Conservation (phyloP, 2,113 vertebrate species). For the Plecturocebus donacophilus region DNA sequence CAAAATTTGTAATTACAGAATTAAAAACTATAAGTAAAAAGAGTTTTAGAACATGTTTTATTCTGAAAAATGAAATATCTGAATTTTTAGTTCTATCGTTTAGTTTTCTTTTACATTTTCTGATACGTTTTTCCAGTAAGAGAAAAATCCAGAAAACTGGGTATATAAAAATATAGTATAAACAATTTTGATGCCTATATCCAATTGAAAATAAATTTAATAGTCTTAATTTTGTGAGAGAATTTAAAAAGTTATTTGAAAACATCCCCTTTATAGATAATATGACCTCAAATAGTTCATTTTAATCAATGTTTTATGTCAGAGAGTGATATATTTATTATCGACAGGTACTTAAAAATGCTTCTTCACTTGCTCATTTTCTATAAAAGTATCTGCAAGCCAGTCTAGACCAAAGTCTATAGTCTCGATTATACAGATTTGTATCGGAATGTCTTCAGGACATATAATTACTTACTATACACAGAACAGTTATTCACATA, state of each 20-base stretch:
- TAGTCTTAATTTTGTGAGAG: background rate
- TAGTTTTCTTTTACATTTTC: background rate
- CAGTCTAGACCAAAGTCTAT: background rate
- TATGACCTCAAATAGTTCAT: background rate
- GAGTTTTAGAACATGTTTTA: conserved; percentile 20
- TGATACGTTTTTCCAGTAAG: background rate
- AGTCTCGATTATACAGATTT: background rate
- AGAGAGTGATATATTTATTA: background rate
- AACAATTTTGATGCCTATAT: background rate
- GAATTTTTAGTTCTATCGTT: background rate
- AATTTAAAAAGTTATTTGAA: conserved; percentile 43
- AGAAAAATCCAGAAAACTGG: background rate
- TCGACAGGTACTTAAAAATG: conserved; percentile 26
- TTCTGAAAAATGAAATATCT: conserved; percentile 39
- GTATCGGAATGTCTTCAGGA: background rate
- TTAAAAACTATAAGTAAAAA: conserved; percentile 31
- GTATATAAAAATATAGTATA: background rate
- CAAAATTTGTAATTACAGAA: background rate
- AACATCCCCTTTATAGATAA: background rate
- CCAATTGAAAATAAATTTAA: background rate
- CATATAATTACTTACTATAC: background rate
- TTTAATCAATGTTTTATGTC: conserved; percentile 11
- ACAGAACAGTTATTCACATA: conserved; percentile 33
- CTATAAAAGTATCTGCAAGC: background rate
- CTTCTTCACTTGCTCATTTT: conserved; percentile 29